These are phyloP conservation scores for Macropus fuliginosus DNA, from an alignment of 2,797 vertebrate genomes.

Conservation along the genomic window DNA sequence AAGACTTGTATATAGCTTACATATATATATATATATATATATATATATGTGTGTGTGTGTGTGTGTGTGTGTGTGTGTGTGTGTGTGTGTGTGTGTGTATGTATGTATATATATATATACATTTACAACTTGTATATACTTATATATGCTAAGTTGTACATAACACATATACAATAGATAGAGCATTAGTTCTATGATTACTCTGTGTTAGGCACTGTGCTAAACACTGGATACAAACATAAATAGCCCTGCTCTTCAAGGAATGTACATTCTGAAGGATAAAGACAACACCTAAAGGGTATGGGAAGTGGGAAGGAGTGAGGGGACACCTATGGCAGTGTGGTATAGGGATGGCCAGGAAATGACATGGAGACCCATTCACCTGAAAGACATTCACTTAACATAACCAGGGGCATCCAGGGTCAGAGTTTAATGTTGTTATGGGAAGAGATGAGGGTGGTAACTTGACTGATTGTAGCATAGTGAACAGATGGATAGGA, in stretches of 20 bases:
- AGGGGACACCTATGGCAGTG: no score
- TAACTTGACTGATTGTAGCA: not conserved
- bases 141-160: no score
- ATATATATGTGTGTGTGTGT: no score
- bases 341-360: not conserved
- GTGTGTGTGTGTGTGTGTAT: no score
- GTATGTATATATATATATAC: no score
- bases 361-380: not conserved
- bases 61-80: no score
- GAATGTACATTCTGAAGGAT: not conserved
- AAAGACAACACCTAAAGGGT: not conserved
- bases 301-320: not conserved
- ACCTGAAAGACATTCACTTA: not conserved
- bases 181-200: not conserved
- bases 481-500: not conserved
- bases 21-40: no score
- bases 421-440: not conserved
- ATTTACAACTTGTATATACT: no score
- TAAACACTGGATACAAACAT: not conserved
- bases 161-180: not conserved
- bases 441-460: not conserved
- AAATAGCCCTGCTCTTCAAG: not conserved
- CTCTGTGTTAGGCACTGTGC: not conserved
- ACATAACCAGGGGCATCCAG: no score
- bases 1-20: not conserved